phyloP scores from a whole-genome alignment of 2,113 vertebrate species.

The Corythornis madagascariensis region DNA sequence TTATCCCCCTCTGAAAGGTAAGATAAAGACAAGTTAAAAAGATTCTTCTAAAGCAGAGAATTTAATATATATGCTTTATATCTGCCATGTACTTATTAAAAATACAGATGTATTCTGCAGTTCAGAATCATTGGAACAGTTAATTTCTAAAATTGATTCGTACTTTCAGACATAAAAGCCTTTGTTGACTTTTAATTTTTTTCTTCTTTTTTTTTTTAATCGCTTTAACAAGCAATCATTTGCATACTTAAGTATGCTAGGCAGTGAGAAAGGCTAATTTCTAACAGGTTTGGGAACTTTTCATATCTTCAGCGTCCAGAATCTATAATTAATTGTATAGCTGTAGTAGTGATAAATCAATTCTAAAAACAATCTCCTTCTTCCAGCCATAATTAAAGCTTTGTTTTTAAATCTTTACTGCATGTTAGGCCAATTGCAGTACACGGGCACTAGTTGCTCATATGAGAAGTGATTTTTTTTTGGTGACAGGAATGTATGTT shows the following conservation, averaged over 20 bases:
- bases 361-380: background rate
- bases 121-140: background rate
- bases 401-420: background rate
- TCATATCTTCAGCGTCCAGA: background rate
- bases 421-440: background rate
- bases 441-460: background rate
- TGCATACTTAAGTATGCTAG: background rate
- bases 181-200: background rate
- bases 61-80: background rate
- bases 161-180: background rate
- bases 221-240: background rate
- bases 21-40: background rate
- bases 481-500: background rate
- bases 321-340: background rate
- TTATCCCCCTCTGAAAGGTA: background rate
- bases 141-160: background rate
- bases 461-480: background rate
- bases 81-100: background rate
- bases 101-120: background rate
- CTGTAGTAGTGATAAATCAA: background rate
- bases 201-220: background rate
- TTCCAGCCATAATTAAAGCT: background rate
- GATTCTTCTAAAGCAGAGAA: background rate
- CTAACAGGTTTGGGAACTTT: background rate
- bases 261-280: background rate